These are phyloP conservation scores for Dermatophagoides farinae DNA, from an alignment of 1,140 invertebrate species.

Conservation along the genomic window DNA sequence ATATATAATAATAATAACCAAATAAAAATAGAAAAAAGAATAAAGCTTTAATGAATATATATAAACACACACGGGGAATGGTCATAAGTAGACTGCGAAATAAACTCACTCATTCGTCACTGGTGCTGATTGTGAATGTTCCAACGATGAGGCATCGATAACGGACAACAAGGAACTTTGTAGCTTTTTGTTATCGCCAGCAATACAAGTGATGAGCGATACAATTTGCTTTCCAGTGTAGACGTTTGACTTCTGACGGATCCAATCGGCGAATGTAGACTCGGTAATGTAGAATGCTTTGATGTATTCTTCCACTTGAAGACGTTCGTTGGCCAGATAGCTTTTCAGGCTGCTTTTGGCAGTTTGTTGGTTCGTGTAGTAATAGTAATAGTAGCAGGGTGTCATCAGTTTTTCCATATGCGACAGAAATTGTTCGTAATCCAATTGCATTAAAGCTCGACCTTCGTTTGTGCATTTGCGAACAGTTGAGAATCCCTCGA, in stretches of 20 bases:
- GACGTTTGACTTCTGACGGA: conserved; percentile 54
- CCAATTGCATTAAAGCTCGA: conserved; percentile 85
- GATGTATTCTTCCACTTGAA: conserved; percentile 80
- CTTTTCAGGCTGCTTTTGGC: neutral
- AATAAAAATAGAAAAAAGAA: too few relatives aligned
- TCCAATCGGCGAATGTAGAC: conserved; percentile 63
- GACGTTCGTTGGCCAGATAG: conserved; percentile 35
- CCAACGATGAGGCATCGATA: conserved; percentile 33
- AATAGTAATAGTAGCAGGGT: conserved; percentile 41
- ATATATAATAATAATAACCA: too few relatives aligned
- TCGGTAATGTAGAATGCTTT: conserved; percentile 90
- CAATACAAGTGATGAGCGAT: conserved; percentile 60
- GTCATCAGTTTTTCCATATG: conserved; percentile 69
- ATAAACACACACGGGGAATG: too few relatives aligned
- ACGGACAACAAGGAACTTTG: conserved; percentile 48
- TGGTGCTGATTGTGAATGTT: too few relatives aligned
- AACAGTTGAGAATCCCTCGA: conserved; percentile 51
- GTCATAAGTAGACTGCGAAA: too few relatives aligned
- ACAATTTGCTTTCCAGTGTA: conserved; percentile 70
- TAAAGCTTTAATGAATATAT: too few relatives aligned
- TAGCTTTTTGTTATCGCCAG: conserved; percentile 66
- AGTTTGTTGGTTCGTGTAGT: neutral
- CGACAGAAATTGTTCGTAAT: conserved; percentile 81
- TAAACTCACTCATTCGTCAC: too few relatives aligned
- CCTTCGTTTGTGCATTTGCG: conserved; percentile 91